Base-by-base conservation (phyloP, 2,797 vertebrate species). In the Synaphobranchus kaupii region DNA sequence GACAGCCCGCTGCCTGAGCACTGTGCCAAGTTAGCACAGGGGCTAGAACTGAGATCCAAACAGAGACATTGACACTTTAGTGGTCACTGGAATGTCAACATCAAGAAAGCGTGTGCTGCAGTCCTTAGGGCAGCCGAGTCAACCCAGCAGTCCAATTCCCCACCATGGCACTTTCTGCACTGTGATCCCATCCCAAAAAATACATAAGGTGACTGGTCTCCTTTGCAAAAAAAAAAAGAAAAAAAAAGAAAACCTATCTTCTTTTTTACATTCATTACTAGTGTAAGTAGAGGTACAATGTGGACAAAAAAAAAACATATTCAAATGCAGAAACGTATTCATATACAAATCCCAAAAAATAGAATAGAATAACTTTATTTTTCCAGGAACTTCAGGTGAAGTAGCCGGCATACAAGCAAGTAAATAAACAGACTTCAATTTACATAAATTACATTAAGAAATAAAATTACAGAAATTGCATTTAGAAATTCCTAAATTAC, bases 101-200 rank as follows among this genome's bases (percentile, higher is more conserved):
- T 52, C 22, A 34, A 25, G 39, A 63, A n/a, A 54, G 13, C 39
- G 54, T 56, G 54, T 3, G 25, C 25, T n/a, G 25, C 2, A 28
- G 8, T 39, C 39, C 39, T 39, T 39, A 39, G 39, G 39, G 39
- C 39, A 39, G 39, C 25, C 63, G n/a, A 66, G 25, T 66, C 22
- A 7, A 52, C 50, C 50, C 50, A 52, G n/a, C n/a, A n/a, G n/a
- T n/a, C n/a, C 10, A 25, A 66, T n/a, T 66, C 63, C 8, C n/a
- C n/a, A 28, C n/a, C n/a, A 17, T 20, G 20, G 22, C 58, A 63
- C 20, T 63, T 63, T 63, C 17, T 63, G 1, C 20, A 63, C 58
- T 63, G 63, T 66, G 63, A 66, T 66, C 63, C 63, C 25, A 66
- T 28, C 63, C 63, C 63, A 66, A 66, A 66, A 66, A 66, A 66